Evolutionary conservation across 2,797 vertebrate species (phyloP).

Genomic region (Hydrocynus forskahlii): DNA sequence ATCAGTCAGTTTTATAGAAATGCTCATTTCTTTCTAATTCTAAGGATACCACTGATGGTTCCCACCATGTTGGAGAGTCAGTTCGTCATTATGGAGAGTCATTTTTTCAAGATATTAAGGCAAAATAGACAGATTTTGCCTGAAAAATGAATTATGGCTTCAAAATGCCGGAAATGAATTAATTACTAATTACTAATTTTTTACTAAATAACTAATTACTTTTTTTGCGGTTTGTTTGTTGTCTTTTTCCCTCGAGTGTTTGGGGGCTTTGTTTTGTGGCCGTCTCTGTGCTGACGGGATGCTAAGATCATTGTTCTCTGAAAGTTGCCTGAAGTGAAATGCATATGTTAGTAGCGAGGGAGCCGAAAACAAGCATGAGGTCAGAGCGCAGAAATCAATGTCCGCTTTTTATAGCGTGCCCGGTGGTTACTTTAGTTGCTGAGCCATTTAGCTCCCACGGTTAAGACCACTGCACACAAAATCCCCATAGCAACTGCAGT

Average conservation of each 20-base stretch:
- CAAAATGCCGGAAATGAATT: too few species aligned
- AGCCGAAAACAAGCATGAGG: neutral
- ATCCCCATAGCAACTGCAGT: conserved; percentile 12
- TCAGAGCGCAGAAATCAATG: neutral
- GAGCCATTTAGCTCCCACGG: conserved; percentile 4
- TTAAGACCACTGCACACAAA: neutral
- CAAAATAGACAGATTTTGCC: too few species aligned
- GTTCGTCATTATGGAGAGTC: too few species aligned
- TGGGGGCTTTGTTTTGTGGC: neutral
- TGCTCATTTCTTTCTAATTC: too few species aligned
- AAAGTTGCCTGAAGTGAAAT: conserved; percentile 17
- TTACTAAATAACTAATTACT: too few species aligned
- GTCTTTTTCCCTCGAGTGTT: neutral
- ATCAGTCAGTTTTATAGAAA: too few species aligned
- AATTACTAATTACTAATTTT: too few species aligned
- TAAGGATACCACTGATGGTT: too few species aligned
- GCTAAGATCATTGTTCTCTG: neutral
- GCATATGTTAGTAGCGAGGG: neutral
- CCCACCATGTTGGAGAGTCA: too few species aligned
- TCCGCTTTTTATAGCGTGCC: neutral
- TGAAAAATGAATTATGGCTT: too few species aligned
- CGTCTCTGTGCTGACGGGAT: neutral
- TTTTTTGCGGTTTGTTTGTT: neutral
- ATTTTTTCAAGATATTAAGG: too few species aligned
- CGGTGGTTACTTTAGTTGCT: conserved; percentile 9